A percentile compares a stretch with the other conserved stretches of the same genome.
Conservation (phyloP, 2,797 vertebrate species). For the Macroramphosus scolopax region DNA sequence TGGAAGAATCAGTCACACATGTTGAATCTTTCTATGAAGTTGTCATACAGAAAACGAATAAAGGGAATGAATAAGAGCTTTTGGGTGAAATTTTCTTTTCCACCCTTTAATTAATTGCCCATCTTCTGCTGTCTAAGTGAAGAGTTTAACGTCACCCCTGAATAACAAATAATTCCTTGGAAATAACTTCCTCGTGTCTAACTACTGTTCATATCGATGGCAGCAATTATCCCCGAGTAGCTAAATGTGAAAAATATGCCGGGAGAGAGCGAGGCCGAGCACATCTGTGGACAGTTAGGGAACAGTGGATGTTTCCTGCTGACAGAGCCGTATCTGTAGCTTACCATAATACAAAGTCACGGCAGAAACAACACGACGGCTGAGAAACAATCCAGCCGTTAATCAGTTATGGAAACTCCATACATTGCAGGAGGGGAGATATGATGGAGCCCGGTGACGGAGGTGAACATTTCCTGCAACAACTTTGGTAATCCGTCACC, state of each 20-base stretch:
- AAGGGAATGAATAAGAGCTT: slow-evolving; percentile 4
- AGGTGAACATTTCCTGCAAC: slow-evolving; percentile 35
- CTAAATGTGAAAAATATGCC: slow-evolving; percentile 50
- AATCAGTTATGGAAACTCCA: slow-evolving; percentile 52
- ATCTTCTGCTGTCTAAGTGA: not conserved
- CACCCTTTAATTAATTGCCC: slow-evolving; percentile 6
- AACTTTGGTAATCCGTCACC: slow-evolving; percentile 12
- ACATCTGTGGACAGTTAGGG: slow-evolving; percentile 70
- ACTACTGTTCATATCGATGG: slow-evolving; percentile 18
- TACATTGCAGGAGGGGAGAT: slow-evolving; percentile 20
- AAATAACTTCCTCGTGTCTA: slow-evolving; percentile 31
- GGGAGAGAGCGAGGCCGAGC: slow-evolving; percentile 38
- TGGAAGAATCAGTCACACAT: slow-evolving; percentile 36
- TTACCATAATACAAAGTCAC: slow-evolving; percentile 51
- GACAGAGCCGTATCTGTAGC: slow-evolving; percentile 59
- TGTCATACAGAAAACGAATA: slow-evolving; percentile 11
- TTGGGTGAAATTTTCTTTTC: slow-evolving; percentile 7
- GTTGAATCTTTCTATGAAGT: slow-evolving; percentile 13
- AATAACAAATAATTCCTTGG: slow-evolving; percentile 11
- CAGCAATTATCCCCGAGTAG: slow-evolving; percentile 36
- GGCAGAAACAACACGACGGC: slow-evolving; percentile 44
- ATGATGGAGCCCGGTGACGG: slow-evolving; percentile 32
- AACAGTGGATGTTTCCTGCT: slow-evolving; percentile 65
- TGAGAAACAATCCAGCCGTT: slow-evolving; percentile 41
- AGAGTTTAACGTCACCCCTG: slow-evolving; percentile 1